Evolutionary conservation across 2,888 invertebrate species (phyloP), one percentile per base, ranked within the genome.

Genomic region (Platerodrilus igneus): DNA sequence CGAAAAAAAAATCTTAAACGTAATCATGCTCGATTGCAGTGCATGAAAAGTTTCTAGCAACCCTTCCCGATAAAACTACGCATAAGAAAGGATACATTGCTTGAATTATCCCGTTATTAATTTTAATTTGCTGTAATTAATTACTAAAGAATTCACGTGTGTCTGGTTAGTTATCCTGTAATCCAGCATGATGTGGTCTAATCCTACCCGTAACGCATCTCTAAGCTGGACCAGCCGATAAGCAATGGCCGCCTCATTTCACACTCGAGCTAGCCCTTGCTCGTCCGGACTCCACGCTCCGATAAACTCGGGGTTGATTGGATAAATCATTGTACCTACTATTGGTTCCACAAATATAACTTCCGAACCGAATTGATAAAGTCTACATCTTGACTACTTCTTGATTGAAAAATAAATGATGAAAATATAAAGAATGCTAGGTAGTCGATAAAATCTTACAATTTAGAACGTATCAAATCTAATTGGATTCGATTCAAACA

Each of bases 231-330:
- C 48, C 44, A 39, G 42, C 40, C 51, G 48, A 50, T 53, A 55
- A 56, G 51, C 53, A 50, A 52, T 52, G 52, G 53, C 55, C 53
- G 51, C 48, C 59, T 59, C 59, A 59, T 62, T 62, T 60, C 59
- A 57, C 59, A 58, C 59, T 58, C 55, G 56, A 56, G 37, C 53
- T 51, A 35, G 35, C 30, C 35, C 44, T 43, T 51, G 55, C 49
- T 53, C 52, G 50, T 53, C 52, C 48, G 49, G 54, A 53, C 57
- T 58, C 52, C 56, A 43, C 53, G 57, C 58, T 58, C 45, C 58
- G 56, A 56, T 59, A 53, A 55, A 52, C 59, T 55, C 48, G 45
- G 48, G 45, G 48, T 53, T 58, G 60, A 60, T 60, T 60, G 59
- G 58, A 60, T 60, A 58, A 58, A 60, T 58, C 56, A 58, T 57